Conservation (phyloP, 2,888 invertebrate species). For the Xylota segnis region DNA sequence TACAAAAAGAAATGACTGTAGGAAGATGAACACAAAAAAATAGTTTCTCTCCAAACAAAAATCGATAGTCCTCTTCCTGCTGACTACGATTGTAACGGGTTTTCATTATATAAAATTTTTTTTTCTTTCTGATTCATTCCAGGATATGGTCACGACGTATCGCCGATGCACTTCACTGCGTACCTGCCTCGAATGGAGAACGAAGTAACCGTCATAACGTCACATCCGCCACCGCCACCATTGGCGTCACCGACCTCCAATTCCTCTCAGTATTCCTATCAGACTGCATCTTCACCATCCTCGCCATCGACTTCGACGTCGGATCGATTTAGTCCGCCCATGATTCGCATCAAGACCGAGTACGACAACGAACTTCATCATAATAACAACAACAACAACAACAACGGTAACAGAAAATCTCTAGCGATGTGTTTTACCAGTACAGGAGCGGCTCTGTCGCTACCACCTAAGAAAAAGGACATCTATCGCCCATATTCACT, state of each 20-base stretch:
- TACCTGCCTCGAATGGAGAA: conserved; percentile 88
- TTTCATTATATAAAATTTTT: conserved; percentile 26
- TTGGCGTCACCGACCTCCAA: conserved; percentile 79
- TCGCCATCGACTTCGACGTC: conserved; percentile 84
- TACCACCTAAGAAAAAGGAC: conserved; percentile 96
- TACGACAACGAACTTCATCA: conserved; percentile 71
- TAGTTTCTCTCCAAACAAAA: conserved; percentile 52
- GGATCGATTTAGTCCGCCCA: conserved; percentile 82
- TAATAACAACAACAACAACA: conserved; percentile 56
- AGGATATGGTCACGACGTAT: conserved; percentile 92
- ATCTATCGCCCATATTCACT: conserved; percentile 95
- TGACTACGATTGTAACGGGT: conserved; percentile 43
- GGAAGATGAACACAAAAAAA: conserved; percentile 32
- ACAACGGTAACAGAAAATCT: conserved; percentile 86
- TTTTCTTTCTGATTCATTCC: conserved; percentile 82
- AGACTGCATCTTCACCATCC: conserved; percentile 79
- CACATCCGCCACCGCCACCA: conserved; percentile 83
- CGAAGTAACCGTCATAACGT: conserved; percentile 86
- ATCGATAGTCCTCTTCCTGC: conserved; percentile 47
- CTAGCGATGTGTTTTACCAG: conserved; percentile 94
- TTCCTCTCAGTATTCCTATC: conserved; percentile 81
- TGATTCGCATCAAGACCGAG: conserved; percentile 82
- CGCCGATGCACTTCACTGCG: conserved; percentile 91
- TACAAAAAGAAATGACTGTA: conserved; percentile 29
- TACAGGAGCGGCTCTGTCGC: conserved; percentile 91